Conservation (phyloP, 2,888 invertebrate species). For the Blomia tropicalis region DNA sequence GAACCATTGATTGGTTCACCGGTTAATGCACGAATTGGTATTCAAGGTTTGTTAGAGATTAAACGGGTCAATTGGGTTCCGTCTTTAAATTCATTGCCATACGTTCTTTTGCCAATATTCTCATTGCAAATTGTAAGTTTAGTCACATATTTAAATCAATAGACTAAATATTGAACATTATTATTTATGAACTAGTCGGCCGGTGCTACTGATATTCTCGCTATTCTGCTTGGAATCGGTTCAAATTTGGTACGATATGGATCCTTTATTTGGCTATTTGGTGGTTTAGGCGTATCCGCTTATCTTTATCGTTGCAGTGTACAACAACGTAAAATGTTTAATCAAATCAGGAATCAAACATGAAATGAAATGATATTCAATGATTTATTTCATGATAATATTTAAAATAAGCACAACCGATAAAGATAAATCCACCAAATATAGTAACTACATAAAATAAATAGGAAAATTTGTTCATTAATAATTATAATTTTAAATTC, state of each 20-base stretch:
- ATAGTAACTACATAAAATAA: not conserved
- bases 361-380: too few species aligned
- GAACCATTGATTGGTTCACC: not conserved
- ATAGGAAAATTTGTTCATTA: not conserved
- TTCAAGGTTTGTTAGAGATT: not conserved
- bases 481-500: constrained; percentile 53
- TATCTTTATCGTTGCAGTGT: too few species aligned
- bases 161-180: not conserved
- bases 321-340: too few species aligned
- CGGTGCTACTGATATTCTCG: not conserved
- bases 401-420: not conserved
- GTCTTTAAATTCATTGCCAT: not conserved
- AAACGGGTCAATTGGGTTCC: not conserved
- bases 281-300: not conserved
- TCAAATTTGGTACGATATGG: not conserved
- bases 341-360: too few species aligned
- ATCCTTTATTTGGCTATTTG: not conserved
- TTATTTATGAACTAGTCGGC: not conserved
- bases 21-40: not conserved
- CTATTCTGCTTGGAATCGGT: not conserved
- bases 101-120: not conserved
- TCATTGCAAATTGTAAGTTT: not conserved
- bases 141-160: too few species aligned
- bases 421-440: constrained; percentile 1
- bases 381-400: not conserved